These are phyloP conservation scores for Lamprotornis superbus DNA, from an alignment of 2,113 vertebrate genomes.

Conservation along the genomic window DNA sequence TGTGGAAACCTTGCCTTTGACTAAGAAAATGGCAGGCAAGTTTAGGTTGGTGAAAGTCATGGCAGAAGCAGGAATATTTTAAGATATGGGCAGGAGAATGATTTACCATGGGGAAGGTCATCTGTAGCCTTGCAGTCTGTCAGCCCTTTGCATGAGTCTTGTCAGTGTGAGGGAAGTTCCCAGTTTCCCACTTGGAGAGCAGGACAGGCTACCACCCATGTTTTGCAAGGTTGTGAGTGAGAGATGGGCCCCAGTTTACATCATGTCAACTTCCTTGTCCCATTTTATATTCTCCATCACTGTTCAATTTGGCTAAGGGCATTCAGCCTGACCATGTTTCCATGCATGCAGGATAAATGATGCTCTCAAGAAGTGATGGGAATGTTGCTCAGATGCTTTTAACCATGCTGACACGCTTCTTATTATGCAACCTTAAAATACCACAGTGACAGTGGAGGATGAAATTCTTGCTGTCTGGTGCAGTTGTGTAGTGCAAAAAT, in stretches of 20 bases:
- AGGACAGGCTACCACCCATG: neutral
- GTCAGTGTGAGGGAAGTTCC: neutral
- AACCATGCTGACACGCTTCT: neutral
- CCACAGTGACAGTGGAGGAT: neutral
- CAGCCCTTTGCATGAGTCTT: neutral
- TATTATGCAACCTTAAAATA: neutral
- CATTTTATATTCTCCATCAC: accelerated
- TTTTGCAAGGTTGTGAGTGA: neutral
- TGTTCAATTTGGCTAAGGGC: neutral
- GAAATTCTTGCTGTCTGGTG: neutral
- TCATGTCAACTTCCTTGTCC: neutral
- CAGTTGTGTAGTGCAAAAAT: neutral
- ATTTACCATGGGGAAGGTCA: neutral
- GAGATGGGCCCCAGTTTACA: neutral
- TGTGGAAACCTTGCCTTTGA: neutral
- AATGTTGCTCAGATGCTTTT: neutral
- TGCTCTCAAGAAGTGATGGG: neutral
- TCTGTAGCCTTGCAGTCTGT: neutral
- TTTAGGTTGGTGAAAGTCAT: neutral
- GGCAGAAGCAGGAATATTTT: neutral
- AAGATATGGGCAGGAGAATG: accelerated
- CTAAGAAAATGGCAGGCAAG: neutral
- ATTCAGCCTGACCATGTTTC: neutral
- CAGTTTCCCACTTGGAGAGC: neutral
- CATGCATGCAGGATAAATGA: neutral